Conservation (phyloP, 2,113 vertebrate genomes). For the Sphaerodactylus townsendi region DNA sequence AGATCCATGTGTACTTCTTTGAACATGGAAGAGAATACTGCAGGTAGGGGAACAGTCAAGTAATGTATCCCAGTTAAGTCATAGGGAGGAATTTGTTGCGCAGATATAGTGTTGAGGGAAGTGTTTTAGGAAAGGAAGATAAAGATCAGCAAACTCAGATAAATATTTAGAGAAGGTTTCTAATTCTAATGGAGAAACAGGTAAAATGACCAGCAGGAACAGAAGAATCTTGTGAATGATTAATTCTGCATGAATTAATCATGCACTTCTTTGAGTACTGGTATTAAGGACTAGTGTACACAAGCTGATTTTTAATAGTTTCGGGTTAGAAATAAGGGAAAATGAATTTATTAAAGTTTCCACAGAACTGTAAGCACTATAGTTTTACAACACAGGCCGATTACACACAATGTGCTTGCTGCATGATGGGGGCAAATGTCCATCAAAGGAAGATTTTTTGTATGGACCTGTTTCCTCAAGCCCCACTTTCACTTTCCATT, state of each 20-base stretch:
- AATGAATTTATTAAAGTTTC: background rate
- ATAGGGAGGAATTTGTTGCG: background rate
- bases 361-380: background rate
- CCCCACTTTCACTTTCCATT: too few relatives aligned
- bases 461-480: too few relatives aligned
- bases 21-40: background rate
- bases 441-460: too few relatives aligned
- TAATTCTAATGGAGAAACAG: too few relatives aligned
- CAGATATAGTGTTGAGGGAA: background rate
- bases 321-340: background rate
- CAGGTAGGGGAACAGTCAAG: background rate
- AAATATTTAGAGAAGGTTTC: background rate
- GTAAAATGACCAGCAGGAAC: background rate
- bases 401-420: too few relatives aligned
- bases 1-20: background rate
- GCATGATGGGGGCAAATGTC: too few relatives aligned
- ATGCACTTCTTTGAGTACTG: background rate
- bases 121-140: too few relatives aligned
- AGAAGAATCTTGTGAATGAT: background rate
- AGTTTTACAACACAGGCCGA: background rate
- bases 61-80: background rate
- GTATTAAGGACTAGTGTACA: background rate
- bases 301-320: background rate
- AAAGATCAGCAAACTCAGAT: background rate
- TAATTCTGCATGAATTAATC: background rate